Percentiles rank a stretch among this genome's conserved stretches.
phyloP scores from a whole-genome alignment of 2,888 invertebrate genomes.

The Bimastos eiseni region DNA sequence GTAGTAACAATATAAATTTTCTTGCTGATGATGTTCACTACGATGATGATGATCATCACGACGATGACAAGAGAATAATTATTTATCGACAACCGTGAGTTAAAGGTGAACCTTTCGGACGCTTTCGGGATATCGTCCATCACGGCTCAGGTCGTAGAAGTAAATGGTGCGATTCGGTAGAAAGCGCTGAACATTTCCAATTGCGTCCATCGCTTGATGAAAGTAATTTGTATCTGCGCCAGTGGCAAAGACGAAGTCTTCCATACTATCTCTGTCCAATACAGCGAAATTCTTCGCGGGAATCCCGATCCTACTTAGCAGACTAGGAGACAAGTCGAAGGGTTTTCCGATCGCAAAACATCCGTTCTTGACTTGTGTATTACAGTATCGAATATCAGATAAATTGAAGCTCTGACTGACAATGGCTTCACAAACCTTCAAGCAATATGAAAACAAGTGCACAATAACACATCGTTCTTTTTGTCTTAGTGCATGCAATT shows the following conservation, averaged over 20 bases:
- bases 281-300: background rate
- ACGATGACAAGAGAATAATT: background rate
- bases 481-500: too few relatives aligned
- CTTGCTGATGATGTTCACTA: slow-evolving; percentile 36
- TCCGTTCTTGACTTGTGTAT: background rate
- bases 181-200: slow-evolving; percentile 29
- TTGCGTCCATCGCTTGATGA: slow-evolving; percentile 30
- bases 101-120: background rate
- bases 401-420: background rate
- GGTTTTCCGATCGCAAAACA: background rate
- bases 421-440: background rate
- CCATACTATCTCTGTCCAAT: background rate
- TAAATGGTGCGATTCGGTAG: slow-evolving; percentile 30
- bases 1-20: too few relatives aligned
- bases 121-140: background rate
- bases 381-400: background rate
- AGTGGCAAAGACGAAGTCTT: slow-evolving; percentile 38
- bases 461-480: background rate
- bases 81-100: too few relatives aligned
- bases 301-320: background rate
- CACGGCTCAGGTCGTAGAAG: slow-evolving; percentile 39
- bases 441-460: background rate
- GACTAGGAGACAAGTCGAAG: background rate
- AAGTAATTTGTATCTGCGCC: slow-evolving; percentile 32
- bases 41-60: slow-evolving; percentile 28